Evolutionary conservation across 2,888 invertebrate genomes (phyloP), one percentile per base, ranked within the genome.

Genomic region (Campoletis raptor): DNA sequence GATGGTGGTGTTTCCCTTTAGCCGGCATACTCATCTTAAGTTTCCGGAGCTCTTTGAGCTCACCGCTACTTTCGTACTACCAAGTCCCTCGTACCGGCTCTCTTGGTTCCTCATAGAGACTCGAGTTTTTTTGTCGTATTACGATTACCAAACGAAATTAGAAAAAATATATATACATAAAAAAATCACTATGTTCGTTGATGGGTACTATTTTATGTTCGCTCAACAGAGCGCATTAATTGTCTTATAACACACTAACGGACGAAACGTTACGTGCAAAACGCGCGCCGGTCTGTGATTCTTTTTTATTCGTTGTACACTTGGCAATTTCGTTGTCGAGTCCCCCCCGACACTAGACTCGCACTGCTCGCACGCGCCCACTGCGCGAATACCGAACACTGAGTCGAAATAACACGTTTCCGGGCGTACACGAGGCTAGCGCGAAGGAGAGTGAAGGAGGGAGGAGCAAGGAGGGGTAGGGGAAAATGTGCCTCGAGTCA

Each of bases 21-120:
- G 90, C 90, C 91, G 93, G 92, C 93, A 93, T 93, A 88, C 92
- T 93, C 93, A 93, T 92, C 91, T 91, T 91, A 91, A 86, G 88
- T 90, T 91, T 90, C 88, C 88, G 85, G 89, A 91, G 89, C 90
- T 90, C 87, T 90, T 90, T 70, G 89, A 91, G 87, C 91, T 91
- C 87, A 90, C 90, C 90, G 87, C 91, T 90, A 89, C 89, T 91
- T 91, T 91, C 90, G 88, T 90, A 90, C 88, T 89, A 92, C 81
- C 73, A 73, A 91, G 90, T 90, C 89, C 88, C 88, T 88, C 90
- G 89, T 86, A 79, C 78, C 70, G 89, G 89, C 89, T 91, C 91
- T 85, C 90, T 90, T 90, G 85, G 91, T 91, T 91, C 92, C 92
- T 91, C 93, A 93, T 93, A 93, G 91, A 93, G 92, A 92, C 87